These are phyloP conservation scores for Loxodonta africana DNA, from an alignment of 2,113 vertebrate species.

Conservation along the genomic window DNA sequence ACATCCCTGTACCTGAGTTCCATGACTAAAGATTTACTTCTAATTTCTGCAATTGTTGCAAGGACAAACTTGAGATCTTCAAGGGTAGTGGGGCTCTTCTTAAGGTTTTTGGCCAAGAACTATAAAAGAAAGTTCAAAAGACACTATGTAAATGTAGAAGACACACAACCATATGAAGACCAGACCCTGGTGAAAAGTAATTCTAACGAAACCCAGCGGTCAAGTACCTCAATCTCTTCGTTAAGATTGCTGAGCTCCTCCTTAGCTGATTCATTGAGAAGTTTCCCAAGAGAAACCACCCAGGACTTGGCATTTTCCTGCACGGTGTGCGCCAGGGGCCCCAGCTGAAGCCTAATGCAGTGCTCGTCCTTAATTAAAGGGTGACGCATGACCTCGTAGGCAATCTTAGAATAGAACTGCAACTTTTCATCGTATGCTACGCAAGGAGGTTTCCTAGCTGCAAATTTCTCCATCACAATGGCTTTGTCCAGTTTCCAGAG, in stretches of 20 bases:
- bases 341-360: slow-evolving; percentile 92
- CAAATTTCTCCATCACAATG: slow-evolving; percentile 92
- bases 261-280: slow-evolving; percentile 93
- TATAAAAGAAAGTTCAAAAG: slow-evolving; percentile 78
- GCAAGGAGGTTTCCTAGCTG: slow-evolving; percentile 91
- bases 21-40: slow-evolving; percentile 90
- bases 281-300: slow-evolving; percentile 91
- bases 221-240: slow-evolving; percentile 91
- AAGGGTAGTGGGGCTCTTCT: slow-evolving; percentile 89
- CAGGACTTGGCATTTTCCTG: slow-evolving; percentile 91
- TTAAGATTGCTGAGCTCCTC: slow-evolving; percentile 91
- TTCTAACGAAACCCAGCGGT: neutral
- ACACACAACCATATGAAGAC: neutral
- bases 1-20: slow-evolving; percentile 93
- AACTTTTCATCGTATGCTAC: slow-evolving; percentile 93
- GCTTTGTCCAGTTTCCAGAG: slow-evolving; percentile 95
- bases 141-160: accelerated
- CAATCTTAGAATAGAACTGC: slow-evolving; percentile 90
- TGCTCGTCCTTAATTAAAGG: slow-evolving; percentile 89
- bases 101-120: slow-evolving; percentile 89
- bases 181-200: accelerated
- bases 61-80: slow-evolving; percentile 95
- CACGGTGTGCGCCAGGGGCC: slow-evolving; percentile 89
- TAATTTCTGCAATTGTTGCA: slow-evolving; percentile 91
- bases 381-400: slow-evolving; percentile 90